Conservation (phyloP, 2,888 invertebrate species). For the Hypsopygia costalis region DNA sequence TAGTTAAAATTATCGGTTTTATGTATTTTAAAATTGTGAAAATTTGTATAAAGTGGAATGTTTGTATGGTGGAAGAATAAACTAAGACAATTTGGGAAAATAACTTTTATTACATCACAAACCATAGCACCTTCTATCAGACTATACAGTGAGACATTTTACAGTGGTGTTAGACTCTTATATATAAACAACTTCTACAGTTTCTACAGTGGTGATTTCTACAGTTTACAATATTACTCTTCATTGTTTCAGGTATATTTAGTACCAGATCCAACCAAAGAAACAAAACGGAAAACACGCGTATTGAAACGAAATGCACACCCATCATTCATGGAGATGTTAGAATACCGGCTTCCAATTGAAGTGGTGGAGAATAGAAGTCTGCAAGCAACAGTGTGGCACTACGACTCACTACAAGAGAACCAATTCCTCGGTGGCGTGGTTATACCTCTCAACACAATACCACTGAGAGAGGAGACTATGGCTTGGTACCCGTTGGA, state of each 20-base stretch:
- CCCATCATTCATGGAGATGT: slow-evolving; percentile 99
- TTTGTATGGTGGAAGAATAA: too few species aligned
- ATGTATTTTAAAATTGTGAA: too few species aligned
- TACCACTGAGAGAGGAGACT: slow-evolving; percentile 89
- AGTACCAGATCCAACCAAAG: slow-evolving; percentile 94
- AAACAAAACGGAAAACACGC: slow-evolving; percentile 97
- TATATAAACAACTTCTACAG: too few species aligned
- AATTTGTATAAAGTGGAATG: too few species aligned
- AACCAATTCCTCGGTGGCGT: slow-evolving; percentile 97
- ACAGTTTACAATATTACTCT: too few species aligned
- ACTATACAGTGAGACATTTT: too few species aligned
- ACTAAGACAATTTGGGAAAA: too few species aligned
- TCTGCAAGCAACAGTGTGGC: slow-evolving; percentile 97
- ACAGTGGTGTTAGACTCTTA: too few species aligned
- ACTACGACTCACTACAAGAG: slow-evolving; percentile 95
- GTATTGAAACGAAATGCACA: slow-evolving; percentile 95
- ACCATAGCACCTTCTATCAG: too few species aligned
- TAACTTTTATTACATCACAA: too few species aligned
- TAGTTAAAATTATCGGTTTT: too few species aligned
- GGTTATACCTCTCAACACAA: slow-evolving; percentile 86
- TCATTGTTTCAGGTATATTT: slow-evolving; percentile 83
- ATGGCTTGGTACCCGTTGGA: slow-evolving; percentile 92
- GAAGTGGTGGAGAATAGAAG: slow-evolving; percentile 87
- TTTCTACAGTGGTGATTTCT: too few species aligned
- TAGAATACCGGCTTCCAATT: slow-evolving; percentile 92